A percentile compares a stretch with the other conserved stretches of the same genome.
Evolutionary conservation across 2,113 vertebrate species (phyloP).

Genomic region (Bagarius yarrelli): DNA sequence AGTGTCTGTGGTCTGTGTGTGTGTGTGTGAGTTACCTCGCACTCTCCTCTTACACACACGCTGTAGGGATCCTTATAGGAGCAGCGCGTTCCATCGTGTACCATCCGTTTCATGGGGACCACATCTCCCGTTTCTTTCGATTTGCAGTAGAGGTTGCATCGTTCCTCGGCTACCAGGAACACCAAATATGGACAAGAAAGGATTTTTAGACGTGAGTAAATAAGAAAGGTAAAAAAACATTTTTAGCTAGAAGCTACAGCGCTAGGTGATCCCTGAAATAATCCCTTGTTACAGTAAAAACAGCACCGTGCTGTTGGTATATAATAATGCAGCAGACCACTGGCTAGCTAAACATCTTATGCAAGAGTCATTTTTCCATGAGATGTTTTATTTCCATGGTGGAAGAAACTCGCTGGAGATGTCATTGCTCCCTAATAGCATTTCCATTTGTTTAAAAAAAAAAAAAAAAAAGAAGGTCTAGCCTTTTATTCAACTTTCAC

Average conservation of each 20-base stretch:
- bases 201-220: neutral
- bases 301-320: neutral
- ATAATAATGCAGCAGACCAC: slow-evolving; percentile 21
- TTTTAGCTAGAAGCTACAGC: neutral
- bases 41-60: slow-evolving; percentile 91
- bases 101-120: slow-evolving; percentile 89
- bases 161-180: slow-evolving; percentile 78
- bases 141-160: slow-evolving; percentile 87
- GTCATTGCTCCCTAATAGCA: slow-evolving; percentile 56
- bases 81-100: slow-evolving; percentile 91
- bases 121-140: slow-evolving; percentile 82
- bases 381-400: neutral
- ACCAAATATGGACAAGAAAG: slow-evolving; percentile 5
- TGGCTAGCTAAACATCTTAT: slow-evolving; percentile 16
- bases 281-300: neutral
- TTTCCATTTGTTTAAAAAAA: slow-evolving; percentile 52
- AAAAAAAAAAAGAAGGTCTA: too few species aligned
- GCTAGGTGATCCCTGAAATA: too few species aligned
- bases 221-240: neutral
- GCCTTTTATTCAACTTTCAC: neutral
- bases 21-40: slow-evolving; percentile 73
- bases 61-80: slow-evolving; percentile 90
- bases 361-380: slow-evolving; percentile 12
- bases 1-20: slow-evolving; percentile 14
- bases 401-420: slow-evolving; percentile 24